Evolutionary conservation across 2,888 invertebrate species (phyloP).

Genomic region (Xestia xanthographa): DNA sequence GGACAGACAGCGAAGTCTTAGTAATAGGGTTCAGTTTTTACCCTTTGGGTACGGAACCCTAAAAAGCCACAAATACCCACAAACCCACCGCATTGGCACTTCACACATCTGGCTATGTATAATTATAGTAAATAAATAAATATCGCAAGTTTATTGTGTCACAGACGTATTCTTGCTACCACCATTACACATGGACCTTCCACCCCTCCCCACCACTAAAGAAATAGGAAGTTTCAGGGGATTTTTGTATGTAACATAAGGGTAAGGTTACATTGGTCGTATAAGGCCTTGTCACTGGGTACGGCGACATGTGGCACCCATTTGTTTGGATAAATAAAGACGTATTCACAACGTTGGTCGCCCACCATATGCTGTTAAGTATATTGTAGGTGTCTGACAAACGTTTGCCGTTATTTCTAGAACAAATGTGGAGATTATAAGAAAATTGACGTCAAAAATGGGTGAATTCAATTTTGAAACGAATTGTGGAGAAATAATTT

Average conservation of each 20-base stretch:
- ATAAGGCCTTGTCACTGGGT: constrained; percentile 85
- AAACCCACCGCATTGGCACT: constrained; percentile 64
- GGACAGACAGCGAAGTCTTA: too few relatives aligned
- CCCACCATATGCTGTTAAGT: constrained; percentile 78
- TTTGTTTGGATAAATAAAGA: constrained; percentile 88
- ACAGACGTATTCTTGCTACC: constrained; percentile 76
- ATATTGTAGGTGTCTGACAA: constrained; percentile 56
- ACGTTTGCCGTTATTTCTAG: constrained; percentile 46
- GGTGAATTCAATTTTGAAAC: constrained; percentile 7
- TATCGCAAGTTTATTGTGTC: constrained; percentile 86
- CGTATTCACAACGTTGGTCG: constrained; percentile 76
- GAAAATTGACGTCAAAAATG: constrained; percentile 30
- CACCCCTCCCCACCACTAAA: constrained; percentile 31
- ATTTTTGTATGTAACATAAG: constrained; percentile 14
- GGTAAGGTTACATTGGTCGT: constrained; percentile 71
- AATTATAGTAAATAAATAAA: constrained; percentile 87
- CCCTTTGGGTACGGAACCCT: too few relatives aligned
- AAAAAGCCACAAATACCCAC: constrained; percentile 59
- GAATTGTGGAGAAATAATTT: neutral
- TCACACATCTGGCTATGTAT: constrained; percentile 85
- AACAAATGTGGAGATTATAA: constrained; percentile 31
- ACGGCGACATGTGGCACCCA: constrained; percentile 87
- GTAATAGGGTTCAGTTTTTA: too few relatives aligned
- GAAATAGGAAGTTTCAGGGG: constrained; percentile 4
- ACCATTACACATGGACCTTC: constrained; percentile 69